These are phyloP conservation scores for Vollenhovia emeryi DNA, from an alignment of 1,140 invertebrate genomes.

Conservation along the genomic window DNA sequence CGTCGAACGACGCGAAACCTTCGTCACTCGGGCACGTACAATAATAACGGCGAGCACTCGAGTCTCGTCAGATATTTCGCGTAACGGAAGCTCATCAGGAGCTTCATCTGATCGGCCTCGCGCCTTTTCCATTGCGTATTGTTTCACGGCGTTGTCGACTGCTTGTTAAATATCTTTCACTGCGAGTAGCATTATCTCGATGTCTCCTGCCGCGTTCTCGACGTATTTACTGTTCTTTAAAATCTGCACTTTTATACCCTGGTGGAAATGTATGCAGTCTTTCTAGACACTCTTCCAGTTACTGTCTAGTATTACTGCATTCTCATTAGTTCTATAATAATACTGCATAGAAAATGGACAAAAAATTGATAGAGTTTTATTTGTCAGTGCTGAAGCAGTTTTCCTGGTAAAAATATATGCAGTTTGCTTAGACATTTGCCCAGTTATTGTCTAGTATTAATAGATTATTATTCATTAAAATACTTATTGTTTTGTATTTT, in stretches of 20 bases:
- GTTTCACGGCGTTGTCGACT: neutral
- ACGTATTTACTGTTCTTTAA: neutral
- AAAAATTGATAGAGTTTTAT: too few species aligned
- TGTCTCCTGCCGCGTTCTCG: neutral
- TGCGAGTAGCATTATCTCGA: neutral
- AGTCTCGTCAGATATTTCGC: conserved; percentile 17
- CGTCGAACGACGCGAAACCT: conserved; percentile 20
- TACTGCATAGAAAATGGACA: too few species aligned
- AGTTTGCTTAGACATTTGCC: too few species aligned
- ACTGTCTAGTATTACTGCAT: too few species aligned
- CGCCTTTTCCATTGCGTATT: conserved; percentile 31
- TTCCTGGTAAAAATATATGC: too few species aligned
- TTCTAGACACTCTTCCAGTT: too few species aligned
- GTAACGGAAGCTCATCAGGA: conserved; percentile 11
- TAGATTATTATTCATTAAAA: too few species aligned
- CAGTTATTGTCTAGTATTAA: too few species aligned
- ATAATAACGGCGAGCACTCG: conserved; percentile 47
- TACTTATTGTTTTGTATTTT: too few species aligned
- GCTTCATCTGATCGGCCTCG: conserved; percentile 13
- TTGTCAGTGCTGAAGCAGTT: too few species aligned
- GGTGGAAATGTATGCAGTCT: too few species aligned
- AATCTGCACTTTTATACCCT: conserved; percentile 3
- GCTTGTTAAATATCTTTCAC: conserved; percentile 4
- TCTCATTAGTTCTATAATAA: too few species aligned
- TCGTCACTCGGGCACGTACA: conserved; percentile 36